These are phyloP conservation scores for Siphonodentalium dalli DNA, from an alignment of 2,888 invertebrate genomes.

Conservation along the genomic window DNA sequence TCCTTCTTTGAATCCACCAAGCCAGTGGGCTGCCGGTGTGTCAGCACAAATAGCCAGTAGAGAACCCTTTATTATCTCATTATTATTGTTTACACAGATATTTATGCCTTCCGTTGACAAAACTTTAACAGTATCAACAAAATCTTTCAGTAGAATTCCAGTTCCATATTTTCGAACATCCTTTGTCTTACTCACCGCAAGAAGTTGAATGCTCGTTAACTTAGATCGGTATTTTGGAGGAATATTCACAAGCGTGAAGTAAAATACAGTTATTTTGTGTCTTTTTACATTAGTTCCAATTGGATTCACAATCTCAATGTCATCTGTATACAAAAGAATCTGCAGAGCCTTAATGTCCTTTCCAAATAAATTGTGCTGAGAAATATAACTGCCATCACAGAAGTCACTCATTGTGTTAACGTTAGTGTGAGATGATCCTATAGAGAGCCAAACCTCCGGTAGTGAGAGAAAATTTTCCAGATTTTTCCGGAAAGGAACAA, in stretches of 20 bases:
- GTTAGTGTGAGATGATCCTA: too few species aligned
- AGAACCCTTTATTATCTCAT: constrained; percentile 1
- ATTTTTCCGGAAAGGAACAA: too few species aligned
- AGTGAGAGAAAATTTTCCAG: too few species aligned
- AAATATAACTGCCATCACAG: too few species aligned
- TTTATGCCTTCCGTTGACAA: constrained; percentile 6
- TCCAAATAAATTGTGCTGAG: too few species aligned
- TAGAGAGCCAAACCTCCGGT: too few species aligned
- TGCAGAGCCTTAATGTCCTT: constrained; percentile 1
- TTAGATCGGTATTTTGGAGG: constrained; percentile 11
- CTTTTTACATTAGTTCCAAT: constrained; percentile 17
- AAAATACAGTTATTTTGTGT: constrained; percentile 17
- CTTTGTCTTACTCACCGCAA: constrained; percentile 11
- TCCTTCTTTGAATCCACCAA: constrained; percentile 29
- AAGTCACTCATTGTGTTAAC: too few species aligned
- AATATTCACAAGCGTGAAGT: constrained; percentile 17
- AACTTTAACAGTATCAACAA: constrained; percentile 9
- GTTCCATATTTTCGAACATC: constrained; percentile 11
- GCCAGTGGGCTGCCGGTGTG: constrained; percentile 13
- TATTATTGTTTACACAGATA: background rate
- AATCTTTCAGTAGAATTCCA: constrained; percentile 5
- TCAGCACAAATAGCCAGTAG: constrained; percentile 11
- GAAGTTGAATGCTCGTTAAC: constrained; percentile 8
- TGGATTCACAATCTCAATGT: constrained; percentile 12
- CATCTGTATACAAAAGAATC: constrained; percentile 5